A percentile compares a stretch with the other conserved stretches of the same genome.
These are phyloP conservation scores for Drosophila cyrtoloma DNA, from an alignment of 2,888 invertebrate species.

Conservation along the genomic window DNA sequence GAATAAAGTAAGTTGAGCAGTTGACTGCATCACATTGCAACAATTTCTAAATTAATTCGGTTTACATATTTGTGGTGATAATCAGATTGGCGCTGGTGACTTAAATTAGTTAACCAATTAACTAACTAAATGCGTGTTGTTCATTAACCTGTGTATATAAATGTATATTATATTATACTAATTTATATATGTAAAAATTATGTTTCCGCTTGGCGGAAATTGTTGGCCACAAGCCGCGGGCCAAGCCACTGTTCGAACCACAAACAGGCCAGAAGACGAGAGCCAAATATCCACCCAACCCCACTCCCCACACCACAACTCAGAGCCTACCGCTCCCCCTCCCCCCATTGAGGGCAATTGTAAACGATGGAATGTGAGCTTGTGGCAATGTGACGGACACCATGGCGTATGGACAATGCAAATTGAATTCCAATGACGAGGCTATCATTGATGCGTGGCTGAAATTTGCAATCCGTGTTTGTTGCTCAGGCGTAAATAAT, in stretches of 20 bases:
- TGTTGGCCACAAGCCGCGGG: slow-evolving; percentile 61
- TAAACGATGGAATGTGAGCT: slow-evolving; percentile 37
- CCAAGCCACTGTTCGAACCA: slow-evolving; percentile 54
- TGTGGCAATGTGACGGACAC: slow-evolving; percentile 42
- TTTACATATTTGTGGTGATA: slow-evolving; percentile 29
- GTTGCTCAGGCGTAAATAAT: slow-evolving; percentile 72
- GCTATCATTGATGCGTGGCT: slow-evolving; percentile 78
- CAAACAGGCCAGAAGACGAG: slow-evolving; percentile 71
- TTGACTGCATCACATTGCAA: background rate
- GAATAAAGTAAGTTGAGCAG: background rate
- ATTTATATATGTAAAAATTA: background rate
- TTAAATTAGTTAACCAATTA: slow-evolving; percentile 65
- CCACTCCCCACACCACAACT: background rate
- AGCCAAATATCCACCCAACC: slow-evolving; percentile 45
- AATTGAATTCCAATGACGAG: slow-evolving; percentile 79
- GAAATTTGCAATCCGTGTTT: slow-evolving; percentile 78
- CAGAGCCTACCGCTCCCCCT: background rate
- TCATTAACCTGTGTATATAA: slow-evolving; percentile 9
- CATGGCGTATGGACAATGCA: slow-evolving; percentile 67
- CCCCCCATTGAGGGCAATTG: background rate
- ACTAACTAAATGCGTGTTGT: slow-evolving; percentile 47
- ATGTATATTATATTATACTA: slow-evolving; percentile 4
- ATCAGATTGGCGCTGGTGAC: slow-evolving; percentile 36
- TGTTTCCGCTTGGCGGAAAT: slow-evolving; percentile 44
- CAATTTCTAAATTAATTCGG: slow-evolving; percentile 32